Evolutionary conservation across 2,797 vertebrate species (phyloP), one percentile per base, ranked within the genome.

Genomic region (Ispidina picta): DNA sequence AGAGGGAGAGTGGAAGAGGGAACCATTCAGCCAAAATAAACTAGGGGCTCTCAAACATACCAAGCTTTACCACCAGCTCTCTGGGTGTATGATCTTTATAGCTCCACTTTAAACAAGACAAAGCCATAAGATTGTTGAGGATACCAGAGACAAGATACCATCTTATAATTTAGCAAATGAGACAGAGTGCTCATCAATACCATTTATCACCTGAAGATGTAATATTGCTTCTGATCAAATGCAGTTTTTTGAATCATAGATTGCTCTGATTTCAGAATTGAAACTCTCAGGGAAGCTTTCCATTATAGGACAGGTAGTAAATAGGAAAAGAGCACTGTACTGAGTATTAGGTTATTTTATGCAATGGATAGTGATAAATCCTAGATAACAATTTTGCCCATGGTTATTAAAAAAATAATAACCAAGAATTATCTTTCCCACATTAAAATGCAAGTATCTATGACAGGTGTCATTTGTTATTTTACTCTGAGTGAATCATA

Each of bases 81-180:
- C 60, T 49, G 37, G 9, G 48, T 78, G 25, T 72, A 16, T 35
- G 48, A 60, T 76, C 51, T 86, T 68, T 83, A 76, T 44, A 74
- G 33, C 56, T 85, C 49, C 49, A 89, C 64, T 82, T 86, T 69
- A 88, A 93, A 77, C 22, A 7, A 5, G 70, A 60, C 59, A 86
- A 65, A 70, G 48, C 76, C 2, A 0, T 35, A 92, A 80, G 59
- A 95, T 5, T 66, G 51, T 52, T 79, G 65, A 90, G 56, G 46
- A 87, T 65, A 31, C 63, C 80, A 87, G 84, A 78, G 59, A 79
- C 44, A 83, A 89, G 63, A 66, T 75, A 86, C 41, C 35, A 55
- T 93, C 91, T 84, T 58, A 52, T 23, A 81, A 44, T 89, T 88
- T 80, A 77, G 54, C 83, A 74, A 44, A 83, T 85, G 56, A 62